phyloP scores from a whole-genome alignment of 2,888 invertebrate species.

The Carcina quercana region DNA sequence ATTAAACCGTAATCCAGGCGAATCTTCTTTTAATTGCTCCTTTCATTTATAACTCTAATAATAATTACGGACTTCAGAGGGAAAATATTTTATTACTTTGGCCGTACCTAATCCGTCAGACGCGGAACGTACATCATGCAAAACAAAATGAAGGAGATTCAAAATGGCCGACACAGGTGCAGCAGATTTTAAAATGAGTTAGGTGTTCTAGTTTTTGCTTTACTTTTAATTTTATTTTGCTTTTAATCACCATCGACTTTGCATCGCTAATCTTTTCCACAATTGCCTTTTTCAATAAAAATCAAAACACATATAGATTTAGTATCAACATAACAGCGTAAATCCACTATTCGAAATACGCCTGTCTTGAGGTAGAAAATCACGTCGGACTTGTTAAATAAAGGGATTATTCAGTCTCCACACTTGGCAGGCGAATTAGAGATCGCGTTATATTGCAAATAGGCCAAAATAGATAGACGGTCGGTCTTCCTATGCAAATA shows the following conservation, averaged over 20 bases:
- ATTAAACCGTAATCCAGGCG: slow-evolving; percentile 55
- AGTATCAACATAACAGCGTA: too few species aligned
- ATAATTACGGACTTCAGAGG: slow-evolving; percentile 48
- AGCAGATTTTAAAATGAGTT: slow-evolving; percentile 10
- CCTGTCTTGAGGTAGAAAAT: too few species aligned
- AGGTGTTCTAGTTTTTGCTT: background rate
- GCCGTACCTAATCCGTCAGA: slow-evolving; percentile 61
- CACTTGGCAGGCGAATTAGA: too few species aligned
- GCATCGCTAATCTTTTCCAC: too few species aligned
- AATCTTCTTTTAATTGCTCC: slow-evolving; percentile 54
- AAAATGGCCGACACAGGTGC: slow-evolving; percentile 56
- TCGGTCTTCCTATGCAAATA: too few species aligned
- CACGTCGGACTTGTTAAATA: too few species aligned
- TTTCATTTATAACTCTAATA: slow-evolving; percentile 57
- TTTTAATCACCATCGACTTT: background rate
- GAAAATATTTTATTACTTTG: slow-evolving; percentile 61
- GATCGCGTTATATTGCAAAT: too few species aligned
- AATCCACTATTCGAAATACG: too few species aligned
- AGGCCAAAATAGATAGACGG: too few species aligned
- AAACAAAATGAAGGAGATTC: slow-evolving; percentile 32
- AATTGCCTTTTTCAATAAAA: too few species aligned
- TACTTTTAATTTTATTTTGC: background rate
- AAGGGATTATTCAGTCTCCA: too few species aligned
- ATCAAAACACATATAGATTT: too few species aligned
- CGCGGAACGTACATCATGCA: slow-evolving; percentile 22